phyloP scores from a whole-genome alignment of 2,888 invertebrate species.

The Pomacea canaliculata region DNA sequence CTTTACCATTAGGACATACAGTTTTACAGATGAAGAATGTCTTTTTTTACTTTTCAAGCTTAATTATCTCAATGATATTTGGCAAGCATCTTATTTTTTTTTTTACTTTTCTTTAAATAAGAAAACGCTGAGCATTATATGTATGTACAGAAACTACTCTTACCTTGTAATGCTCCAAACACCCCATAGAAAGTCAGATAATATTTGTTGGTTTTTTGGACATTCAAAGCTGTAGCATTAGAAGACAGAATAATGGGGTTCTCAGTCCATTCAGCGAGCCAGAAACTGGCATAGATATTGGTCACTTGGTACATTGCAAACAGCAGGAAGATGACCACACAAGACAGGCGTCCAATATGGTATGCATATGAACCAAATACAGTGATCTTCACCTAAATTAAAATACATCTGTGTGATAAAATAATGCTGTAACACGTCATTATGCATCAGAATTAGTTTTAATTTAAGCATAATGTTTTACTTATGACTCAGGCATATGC shows the following conservation, averaged over 20 bases:
- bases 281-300: conserved; percentile 60
- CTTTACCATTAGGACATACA: too few relatives aligned
- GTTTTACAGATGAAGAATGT: too few relatives aligned
- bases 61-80: too few relatives aligned
- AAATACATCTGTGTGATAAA: neutral
- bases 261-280: conserved; percentile 67
- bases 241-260: conserved; percentile 49
- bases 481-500: too few relatives aligned
- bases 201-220: conserved; percentile 49
- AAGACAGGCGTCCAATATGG: conserved; percentile 81
- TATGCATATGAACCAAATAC: conserved; percentile 91
- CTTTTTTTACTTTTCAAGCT: too few relatives aligned
- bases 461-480: too few relatives aligned
- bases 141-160: neutral
- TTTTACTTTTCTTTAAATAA: too few relatives aligned
- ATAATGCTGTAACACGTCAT: neutral
- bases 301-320: conserved; percentile 60
- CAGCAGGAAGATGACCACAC: conserved; percentile 80
- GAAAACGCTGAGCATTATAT: too few relatives aligned
- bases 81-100: too few relatives aligned
- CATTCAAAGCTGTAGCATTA: conserved; percentile 39
- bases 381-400: conserved; percentile 81
- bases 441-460: neutral
- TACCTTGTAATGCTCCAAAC: conserved; percentile 64
- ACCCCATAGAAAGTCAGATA: conserved; percentile 72